These are phyloP conservation scores for Polyodon spathula DNA, from an alignment of 2,113 vertebrate species.

Conservation along the genomic window DNA sequence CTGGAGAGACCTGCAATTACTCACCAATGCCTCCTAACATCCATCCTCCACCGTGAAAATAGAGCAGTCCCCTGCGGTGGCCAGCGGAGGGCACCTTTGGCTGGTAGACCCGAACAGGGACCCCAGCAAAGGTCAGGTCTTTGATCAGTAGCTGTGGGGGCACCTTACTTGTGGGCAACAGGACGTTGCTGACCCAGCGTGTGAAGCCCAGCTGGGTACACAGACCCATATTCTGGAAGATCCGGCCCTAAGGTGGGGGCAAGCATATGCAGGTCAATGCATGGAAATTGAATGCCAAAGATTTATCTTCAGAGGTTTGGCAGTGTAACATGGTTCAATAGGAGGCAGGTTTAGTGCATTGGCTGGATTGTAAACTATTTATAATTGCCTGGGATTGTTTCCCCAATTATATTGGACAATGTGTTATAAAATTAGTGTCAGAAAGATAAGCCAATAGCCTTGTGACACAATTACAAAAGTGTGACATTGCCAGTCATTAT, in stretches of 20 bases:
- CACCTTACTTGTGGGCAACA: conserved; percentile 14
- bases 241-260: conserved; percentile 49
- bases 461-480: too few species aligned
- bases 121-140: conserved; percentile 49
- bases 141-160: conserved; percentile 50
- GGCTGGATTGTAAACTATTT: too few species aligned
- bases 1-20: conserved; percentile 2
- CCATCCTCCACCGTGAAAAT: conserved; percentile 70
- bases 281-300: not conserved
- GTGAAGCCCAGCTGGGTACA: conserved; percentile 56
- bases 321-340: too few species aligned
- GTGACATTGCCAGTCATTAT: too few species aligned
- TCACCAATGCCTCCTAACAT: conserved; percentile 68
- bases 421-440: too few species aligned
- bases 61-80: conserved; percentile 58
- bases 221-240: conserved; percentile 61
- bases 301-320: conserved; percentile 22
- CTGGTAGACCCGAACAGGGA: conserved; percentile 68
- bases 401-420: too few species aligned
- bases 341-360: too few species aligned
- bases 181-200: conserved; percentile 36
- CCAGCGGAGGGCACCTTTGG: conserved; percentile 36
- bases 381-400: too few species aligned
- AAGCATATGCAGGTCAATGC: conserved; percentile 1
- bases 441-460: too few species aligned